Evolutionary conservation across 92 coral and sea anemone genomes (phyloP).

Genomic region (Isaurus tuberculatus): DNA sequence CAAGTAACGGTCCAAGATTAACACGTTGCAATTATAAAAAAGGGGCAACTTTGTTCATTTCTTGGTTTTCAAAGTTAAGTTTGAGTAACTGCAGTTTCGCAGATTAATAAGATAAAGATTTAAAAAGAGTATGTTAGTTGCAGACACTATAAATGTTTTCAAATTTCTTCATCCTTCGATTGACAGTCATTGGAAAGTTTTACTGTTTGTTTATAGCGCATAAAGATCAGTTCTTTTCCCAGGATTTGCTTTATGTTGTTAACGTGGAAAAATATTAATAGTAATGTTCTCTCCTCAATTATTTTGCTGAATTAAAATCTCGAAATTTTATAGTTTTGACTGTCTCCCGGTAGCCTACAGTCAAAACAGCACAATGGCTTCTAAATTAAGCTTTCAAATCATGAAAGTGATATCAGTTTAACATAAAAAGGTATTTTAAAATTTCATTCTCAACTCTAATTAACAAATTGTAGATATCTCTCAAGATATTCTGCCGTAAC

Average conservation of each 20-base stretch:
- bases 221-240: background rate
- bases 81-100: background rate
- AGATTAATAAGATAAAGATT: background rate
- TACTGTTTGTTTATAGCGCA: background rate
- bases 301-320: background rate
- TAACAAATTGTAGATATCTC: background rate
- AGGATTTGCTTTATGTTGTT: background rate
- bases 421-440: background rate
- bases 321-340: background rate
- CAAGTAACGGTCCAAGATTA: too few relatives aligned
- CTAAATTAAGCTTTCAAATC: background rate
- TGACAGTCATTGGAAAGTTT: background rate
- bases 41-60: too few relatives aligned
- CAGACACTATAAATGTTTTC: background rate
- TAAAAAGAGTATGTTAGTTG: background rate
- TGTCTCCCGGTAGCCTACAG: background rate
- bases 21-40: too few relatives aligned
- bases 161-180: background rate
- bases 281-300: background rate
- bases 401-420: background rate
- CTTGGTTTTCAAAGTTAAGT: too few relatives aligned
- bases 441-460: background rate
- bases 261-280: background rate
- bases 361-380: background rate
- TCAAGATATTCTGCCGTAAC: background rate